Base-by-base conservation (phyloP, 2,888 invertebrate genomes). In the Eupelmus urozonus region DNA sequence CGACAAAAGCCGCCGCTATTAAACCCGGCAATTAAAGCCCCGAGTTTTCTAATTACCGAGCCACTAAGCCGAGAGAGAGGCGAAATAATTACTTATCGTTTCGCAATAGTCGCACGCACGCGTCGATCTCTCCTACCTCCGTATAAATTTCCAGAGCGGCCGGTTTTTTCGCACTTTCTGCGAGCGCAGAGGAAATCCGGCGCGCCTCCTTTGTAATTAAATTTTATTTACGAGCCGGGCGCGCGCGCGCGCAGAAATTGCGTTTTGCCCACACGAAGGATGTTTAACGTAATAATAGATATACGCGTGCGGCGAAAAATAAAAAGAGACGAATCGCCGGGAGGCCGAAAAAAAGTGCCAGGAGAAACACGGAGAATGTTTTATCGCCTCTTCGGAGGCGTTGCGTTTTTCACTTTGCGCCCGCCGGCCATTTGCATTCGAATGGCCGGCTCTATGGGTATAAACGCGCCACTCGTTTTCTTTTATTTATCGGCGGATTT, bases 221-320 rank as follows among this genome's bases (percentile, higher is more conserved):
- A 75, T 60, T 65, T 76, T 81, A 76, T 81, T 79, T 78, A 80
- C 73, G 79, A 78, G 51, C 62, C 27, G 16, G 29, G 49, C n/a
- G n/a, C n/a, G n/a, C n/a, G n/a, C n/a, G n/a, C n/a, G n/a, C n/a
- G 53, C 29, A 72, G 29, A 67, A 71, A 76, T 76, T 57, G 49
- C 29, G 65, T 13, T 51, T 53, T 49, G 40, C 66, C 63, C 69
- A 67, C 69, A 67, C 67, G 71, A 65, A 40, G 62, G 71, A 76
- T 76, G 70, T 73, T 73, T 76, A 72, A 72, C 65, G 72, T 69
- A 75, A 79, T 77, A 74, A 79, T 76, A 59, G 70, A 71, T 70
- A 71, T 63, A 29, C 51, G 42, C 18, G 25, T 20, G 73, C 20
- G 13, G 13, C 45, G 16, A 45, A 45, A 45, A 45, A 7, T 2